A percentile compares a stretch with the other conserved stretches of the same genome.
Conservation (phyloP, 2,113 vertebrate species). For the Romanogobio albipinnatus region DNA sequence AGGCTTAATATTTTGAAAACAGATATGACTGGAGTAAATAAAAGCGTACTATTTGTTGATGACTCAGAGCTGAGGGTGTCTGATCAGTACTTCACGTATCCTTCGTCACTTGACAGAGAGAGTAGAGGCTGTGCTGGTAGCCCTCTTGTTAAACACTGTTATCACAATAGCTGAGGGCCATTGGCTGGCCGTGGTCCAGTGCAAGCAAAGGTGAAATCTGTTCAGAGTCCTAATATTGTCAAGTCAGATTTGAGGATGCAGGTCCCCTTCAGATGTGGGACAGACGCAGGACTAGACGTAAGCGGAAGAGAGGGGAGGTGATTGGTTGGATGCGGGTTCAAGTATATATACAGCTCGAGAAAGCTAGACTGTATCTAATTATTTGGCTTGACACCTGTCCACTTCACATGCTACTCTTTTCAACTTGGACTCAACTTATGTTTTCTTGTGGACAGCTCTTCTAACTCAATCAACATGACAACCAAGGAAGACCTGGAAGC, state of each 20-base stretch:
- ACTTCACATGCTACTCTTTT: neutral
- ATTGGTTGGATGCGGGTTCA: neutral
- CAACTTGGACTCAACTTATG: neutral
- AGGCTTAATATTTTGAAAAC: constrained; percentile 21
- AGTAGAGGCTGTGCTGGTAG: neutral
- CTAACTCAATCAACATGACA: constrained; percentile 38
- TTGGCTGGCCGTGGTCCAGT: neutral
- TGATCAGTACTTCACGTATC: neutral
- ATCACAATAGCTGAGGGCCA: constrained; percentile 25
- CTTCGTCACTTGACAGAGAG: neutral
- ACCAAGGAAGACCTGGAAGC: constrained; percentile 33
- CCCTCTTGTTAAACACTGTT: constrained; percentile 32
- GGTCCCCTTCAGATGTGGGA: neutral
- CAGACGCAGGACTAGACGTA: neutral
- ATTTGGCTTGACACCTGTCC: neutral
- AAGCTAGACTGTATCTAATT: neutral
- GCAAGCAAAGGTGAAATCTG: constrained; percentile 17
- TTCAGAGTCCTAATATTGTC: constrained; percentile 15
- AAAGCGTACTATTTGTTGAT: constrained; percentile 19
- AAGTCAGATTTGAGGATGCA: constrained; percentile 20
- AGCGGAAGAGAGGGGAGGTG: neutral
- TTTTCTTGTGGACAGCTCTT: constrained; percentile 26
- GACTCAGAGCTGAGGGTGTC: neutral
- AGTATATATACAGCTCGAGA: constrained; percentile 5
- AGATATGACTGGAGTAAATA: constrained; percentile 13